Percentiles rank a stretch among this genome's conserved stretches.
Evolutionary conservation across 2,888 invertebrate species (phyloP).

Genomic region (Eupsilia transversa): DNA sequence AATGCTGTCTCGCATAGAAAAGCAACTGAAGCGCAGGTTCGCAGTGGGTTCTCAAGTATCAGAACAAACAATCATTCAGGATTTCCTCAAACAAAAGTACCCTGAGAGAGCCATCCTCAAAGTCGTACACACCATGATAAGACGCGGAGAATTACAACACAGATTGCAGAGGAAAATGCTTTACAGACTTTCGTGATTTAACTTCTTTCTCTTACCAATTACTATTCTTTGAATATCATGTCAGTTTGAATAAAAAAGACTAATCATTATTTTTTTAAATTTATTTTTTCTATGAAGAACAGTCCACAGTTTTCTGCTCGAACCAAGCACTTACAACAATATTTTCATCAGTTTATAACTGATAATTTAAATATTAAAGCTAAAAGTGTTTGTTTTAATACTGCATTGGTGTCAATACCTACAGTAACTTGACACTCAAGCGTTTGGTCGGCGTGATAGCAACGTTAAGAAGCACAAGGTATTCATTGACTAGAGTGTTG

Average conservation of each 20-base stretch:
- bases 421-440: constrained; percentile 20
- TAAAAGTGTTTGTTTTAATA: constrained; percentile 42
- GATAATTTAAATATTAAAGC: constrained; percentile 64
- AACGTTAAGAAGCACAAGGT: constrained; percentile 56
- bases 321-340: constrained; percentile 44
- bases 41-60: constrained; percentile 99
- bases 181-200: constrained; percentile 94
- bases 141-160: constrained; percentile 98
- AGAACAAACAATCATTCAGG: constrained; percentile 97
- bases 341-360: constrained; percentile 73
- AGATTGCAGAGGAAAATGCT: constrained; percentile 99
- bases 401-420: constrained; percentile 43
- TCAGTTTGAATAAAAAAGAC: constrained; percentile 25
- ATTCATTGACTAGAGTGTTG: constrained; percentile 70
- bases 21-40: constrained; percentile 97
- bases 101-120: constrained; percentile 96
- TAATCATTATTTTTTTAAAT: constrained; percentile 24
- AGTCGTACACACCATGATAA: constrained; percentile 98
- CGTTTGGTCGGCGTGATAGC: constrained; percentile 10
- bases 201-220: not conserved
- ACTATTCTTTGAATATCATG: constrained; percentile 3
- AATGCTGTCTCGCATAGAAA: constrained; percentile 96
- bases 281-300: constrained; percentile 49
- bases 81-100: constrained; percentile 96
- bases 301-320: constrained; percentile 55